phyloP scores from a whole-genome alignment of 2,113 vertebrate genomes.

The Suricata suricatta region DNA sequence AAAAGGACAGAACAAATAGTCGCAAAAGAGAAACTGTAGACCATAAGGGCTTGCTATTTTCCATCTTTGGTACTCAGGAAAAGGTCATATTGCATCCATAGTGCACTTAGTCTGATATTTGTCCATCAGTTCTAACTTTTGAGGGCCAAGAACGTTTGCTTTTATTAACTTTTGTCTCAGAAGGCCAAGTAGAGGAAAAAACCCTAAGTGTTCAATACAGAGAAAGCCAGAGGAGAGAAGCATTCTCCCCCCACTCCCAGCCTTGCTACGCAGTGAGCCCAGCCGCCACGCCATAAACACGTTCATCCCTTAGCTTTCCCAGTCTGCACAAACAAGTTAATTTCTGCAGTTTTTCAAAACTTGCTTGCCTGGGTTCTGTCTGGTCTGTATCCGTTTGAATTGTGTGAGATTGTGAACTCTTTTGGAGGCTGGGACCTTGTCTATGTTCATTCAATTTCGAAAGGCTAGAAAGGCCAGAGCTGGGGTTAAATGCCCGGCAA shows the following conservation, averaged over 20 bases:
- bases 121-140: not conserved
- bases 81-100: not conserved
- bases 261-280: not conserved
- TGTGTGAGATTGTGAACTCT: not conserved
- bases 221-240: not conserved
- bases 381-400: not conserved
- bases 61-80: not conserved
- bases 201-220: not conserved
- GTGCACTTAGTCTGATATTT: not conserved
- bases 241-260: too few species aligned
- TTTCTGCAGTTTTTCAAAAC: constrained; percentile 34
- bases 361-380: not conserved
- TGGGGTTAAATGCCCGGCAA: not conserved
- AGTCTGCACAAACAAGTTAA: not conserved
- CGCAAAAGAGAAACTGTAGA: not conserved
- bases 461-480: constrained; percentile 33
- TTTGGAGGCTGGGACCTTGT: not conserved
- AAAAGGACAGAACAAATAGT: not conserved
- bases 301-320: not conserved
- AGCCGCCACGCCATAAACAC: too few species aligned
- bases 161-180: not conserved
- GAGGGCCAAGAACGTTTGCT: not conserved
- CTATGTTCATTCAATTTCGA: constrained; percentile 39
- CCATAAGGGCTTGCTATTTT: not conserved
- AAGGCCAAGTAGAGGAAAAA: not conserved